These are phyloP conservation scores for Apomyelois bistriatella DNA, from an alignment of 2,888 invertebrate genomes.

Conservation along the genomic window DNA sequence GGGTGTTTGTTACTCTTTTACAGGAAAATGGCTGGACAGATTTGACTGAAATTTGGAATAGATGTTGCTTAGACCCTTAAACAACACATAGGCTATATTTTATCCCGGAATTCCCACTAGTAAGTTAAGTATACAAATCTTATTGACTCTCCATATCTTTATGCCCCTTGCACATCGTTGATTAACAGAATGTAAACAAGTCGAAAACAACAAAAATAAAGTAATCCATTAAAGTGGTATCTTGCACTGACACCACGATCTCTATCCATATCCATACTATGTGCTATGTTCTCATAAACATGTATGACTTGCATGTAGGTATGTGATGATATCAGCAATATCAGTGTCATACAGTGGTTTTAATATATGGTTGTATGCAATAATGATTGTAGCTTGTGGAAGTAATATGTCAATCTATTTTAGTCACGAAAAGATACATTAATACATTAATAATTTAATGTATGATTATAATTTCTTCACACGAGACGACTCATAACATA, in stretches of 20 bases:
- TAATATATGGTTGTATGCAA: no score
- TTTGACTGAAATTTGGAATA: no score
- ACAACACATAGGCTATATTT: no score
- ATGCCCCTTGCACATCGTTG: background rate
- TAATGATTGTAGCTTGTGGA: no score
- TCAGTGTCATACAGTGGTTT: no score
- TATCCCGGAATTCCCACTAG: no score
- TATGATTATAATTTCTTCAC: no score
- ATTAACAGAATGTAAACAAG: background rate
- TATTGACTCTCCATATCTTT: background rate
- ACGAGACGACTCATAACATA: no score
- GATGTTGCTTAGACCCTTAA: no score
- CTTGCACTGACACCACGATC: background rate
- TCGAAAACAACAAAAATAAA: constrained; percentile 3
- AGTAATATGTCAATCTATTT: background rate
- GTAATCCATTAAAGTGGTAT: constrained; percentile 1
- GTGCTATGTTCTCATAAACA: no score
- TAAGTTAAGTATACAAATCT: background rate
- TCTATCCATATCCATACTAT: background rate
- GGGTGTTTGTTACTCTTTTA: no score
- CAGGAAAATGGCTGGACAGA: no score
- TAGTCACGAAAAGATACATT: background rate
- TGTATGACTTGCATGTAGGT: background rate
- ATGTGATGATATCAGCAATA: background rate
- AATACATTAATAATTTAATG: background rate